Conservation (phyloP, 2,888 invertebrate species). For the Lithophane leautieri region DNA sequence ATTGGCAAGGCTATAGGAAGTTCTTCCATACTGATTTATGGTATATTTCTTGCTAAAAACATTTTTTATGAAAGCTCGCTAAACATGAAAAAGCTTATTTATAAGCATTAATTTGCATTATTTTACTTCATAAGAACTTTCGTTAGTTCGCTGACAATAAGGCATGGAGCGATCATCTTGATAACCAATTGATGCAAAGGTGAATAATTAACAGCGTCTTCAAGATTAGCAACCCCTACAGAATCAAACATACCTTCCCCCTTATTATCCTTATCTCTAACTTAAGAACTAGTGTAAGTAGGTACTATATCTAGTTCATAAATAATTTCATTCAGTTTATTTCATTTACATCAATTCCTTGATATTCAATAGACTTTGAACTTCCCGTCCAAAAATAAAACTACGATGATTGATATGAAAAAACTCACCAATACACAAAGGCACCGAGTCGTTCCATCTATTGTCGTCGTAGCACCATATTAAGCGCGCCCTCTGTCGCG, state of each 20-base stretch:
- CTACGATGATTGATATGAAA: slow-evolving; percentile 4
- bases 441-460: slow-evolving; percentile 92
- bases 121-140: background rate
- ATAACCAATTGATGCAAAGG: background rate
- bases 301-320: background rate
- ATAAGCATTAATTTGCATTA: background rate
- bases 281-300: background rate
- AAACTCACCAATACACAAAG: slow-evolving; percentile 92
- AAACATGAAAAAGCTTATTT: slow-evolving; percentile 8
- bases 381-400: slow-evolving; percentile 43
- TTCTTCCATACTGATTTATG: slow-evolving; percentile 61
- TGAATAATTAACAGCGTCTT: background rate
- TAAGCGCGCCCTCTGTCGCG: slow-evolving; percentile 90
- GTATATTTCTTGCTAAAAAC: slow-evolving; percentile 48
- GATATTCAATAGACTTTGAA: slow-evolving; percentile 23
- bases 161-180: background rate
- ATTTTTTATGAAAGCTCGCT: slow-evolving; percentile 46
- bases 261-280: no score
- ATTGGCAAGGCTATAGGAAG: slow-evolving; percentile 63
- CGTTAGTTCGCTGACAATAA: background rate
- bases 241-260: background rate
- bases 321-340: background rate
- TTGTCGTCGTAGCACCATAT: slow-evolving; percentile 92
- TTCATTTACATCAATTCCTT: slow-evolving; percentile 12
- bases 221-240: background rate